Conservation (phyloP, 2,888 invertebrate species). For the Meiosimyza decipiens region DNA sequence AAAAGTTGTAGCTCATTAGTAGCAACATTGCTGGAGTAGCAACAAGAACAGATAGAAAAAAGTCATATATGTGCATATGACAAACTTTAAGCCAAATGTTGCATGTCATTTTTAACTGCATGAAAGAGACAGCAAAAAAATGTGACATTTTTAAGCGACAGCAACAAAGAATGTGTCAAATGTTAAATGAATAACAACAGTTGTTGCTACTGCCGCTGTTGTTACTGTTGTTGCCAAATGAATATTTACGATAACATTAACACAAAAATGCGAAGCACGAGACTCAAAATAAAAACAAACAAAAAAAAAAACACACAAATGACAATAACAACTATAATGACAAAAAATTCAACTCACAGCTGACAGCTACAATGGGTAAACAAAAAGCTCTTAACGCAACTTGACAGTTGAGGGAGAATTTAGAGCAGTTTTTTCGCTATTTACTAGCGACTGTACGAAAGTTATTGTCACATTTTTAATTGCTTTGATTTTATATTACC, state of each 20-base stretch:
- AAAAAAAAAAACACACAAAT: slow-evolving; percentile 22
- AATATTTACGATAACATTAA: slow-evolving; percentile 28
- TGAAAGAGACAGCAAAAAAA: not conserved
- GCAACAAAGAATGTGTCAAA: not conserved
- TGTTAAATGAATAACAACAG: slow-evolving; percentile 1
- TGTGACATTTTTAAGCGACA: not conserved
- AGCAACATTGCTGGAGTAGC: not conserved
- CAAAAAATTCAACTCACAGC: slow-evolving; percentile 38
- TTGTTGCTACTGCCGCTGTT: slow-evolving; percentile 16
- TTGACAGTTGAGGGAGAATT: not conserved
- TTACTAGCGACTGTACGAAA: not conserved
- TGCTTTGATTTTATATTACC: slow-evolving; percentile 9
- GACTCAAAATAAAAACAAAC: slow-evolving; percentile 33
- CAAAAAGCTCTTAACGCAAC: not conserved
- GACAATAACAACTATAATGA: slow-evolving; percentile 37
- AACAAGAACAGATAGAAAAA: not conserved
- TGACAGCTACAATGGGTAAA: slow-evolving; percentile 8
- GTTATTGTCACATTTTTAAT: slow-evolving; percentile 23
- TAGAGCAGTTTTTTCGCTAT: not conserved
- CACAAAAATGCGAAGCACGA: slow-evolving; percentile 4
- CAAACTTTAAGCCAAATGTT: not conserved
- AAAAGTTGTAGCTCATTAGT: slow-evolving; percentile 24
- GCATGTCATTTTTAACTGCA: not conserved
- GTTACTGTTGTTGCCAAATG: slow-evolving; percentile 1
- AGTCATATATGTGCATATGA: not conserved